Conservation (phyloP, 2,888 invertebrate species). For the Amiota communis region DNA sequence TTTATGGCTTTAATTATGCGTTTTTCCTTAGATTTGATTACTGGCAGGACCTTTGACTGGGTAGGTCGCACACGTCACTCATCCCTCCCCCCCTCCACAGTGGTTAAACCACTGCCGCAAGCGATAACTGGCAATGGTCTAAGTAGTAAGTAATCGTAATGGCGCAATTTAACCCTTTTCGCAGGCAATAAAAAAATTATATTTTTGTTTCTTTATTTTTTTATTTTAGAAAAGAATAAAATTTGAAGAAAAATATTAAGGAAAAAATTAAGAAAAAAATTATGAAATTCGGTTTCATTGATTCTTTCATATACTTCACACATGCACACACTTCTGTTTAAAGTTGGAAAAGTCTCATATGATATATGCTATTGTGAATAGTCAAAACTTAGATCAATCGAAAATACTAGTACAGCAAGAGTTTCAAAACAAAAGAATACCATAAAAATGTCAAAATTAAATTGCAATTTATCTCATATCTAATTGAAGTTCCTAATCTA, state of each 20-base stretch:
- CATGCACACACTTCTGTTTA: too few species aligned
- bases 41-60: background rate
- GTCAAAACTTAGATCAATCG: too few species aligned
- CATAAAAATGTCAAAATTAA: too few species aligned
- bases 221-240: constrained; percentile 37
- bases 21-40: constrained; percentile 25
- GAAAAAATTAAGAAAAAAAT: constrained; percentile 23
- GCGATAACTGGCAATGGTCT: constrained; percentile 13
- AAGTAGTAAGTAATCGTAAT: constrained; percentile 16
- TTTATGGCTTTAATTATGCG: constrained; percentile 29
- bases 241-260: constrained; percentile 34
- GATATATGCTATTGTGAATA: too few species aligned
- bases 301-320: too few species aligned
- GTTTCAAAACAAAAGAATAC: too few species aligned
- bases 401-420: too few species aligned
- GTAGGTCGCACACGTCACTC: background rate
- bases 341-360: too few species aligned
- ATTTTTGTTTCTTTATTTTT: background rate
- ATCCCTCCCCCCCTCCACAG: background rate
- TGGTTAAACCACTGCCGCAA: constrained; percentile 1
- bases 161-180: constrained; percentile 23
- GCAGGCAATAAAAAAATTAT: constrained; percentile 43
- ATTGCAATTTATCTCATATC: too few species aligned
- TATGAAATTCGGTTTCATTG: too few species aligned
- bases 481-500: too few species aligned